phyloP scores from a whole-genome alignment of 2,113 vertebrate genomes.

The Brachypodius melanocephalos region DNA sequence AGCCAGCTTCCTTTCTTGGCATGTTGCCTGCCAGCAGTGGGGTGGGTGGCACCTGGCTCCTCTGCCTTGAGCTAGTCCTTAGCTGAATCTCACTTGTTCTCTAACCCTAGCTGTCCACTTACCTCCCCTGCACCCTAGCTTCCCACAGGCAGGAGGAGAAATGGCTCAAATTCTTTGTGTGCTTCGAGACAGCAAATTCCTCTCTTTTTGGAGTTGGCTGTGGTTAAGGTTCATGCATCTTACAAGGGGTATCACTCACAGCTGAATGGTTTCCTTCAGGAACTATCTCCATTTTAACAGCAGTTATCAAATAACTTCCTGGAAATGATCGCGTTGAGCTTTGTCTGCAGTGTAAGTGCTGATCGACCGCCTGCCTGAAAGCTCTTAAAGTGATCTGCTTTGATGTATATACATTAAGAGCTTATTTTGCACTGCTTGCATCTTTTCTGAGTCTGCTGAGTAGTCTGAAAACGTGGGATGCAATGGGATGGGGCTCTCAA shows the following conservation, averaged over 20 bases:
- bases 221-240: background rate
- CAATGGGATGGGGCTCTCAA: background rate
- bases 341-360: background rate
- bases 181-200: background rate
- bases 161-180: background rate
- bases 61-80: background rate
- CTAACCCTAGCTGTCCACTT: background rate
- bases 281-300: background rate
- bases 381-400: background rate
- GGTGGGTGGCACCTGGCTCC: background rate
- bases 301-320: background rate
- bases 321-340: background rate
- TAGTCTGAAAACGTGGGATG: background rate
- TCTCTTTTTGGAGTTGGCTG: fast-evolving
- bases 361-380: background rate
- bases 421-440: background rate
- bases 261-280: background rate
- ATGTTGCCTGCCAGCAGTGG: background rate
- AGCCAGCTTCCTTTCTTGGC: background rate
- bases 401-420: background rate
- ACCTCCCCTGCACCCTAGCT: background rate
- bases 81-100: background rate
- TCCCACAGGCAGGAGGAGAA: background rate
- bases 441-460: background rate
- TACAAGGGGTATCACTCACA: background rate